These are phyloP conservation scores for Chiloscyllium punctatum DNA, from an alignment of 2,797 vertebrate species.

Conservation along the genomic window DNA sequence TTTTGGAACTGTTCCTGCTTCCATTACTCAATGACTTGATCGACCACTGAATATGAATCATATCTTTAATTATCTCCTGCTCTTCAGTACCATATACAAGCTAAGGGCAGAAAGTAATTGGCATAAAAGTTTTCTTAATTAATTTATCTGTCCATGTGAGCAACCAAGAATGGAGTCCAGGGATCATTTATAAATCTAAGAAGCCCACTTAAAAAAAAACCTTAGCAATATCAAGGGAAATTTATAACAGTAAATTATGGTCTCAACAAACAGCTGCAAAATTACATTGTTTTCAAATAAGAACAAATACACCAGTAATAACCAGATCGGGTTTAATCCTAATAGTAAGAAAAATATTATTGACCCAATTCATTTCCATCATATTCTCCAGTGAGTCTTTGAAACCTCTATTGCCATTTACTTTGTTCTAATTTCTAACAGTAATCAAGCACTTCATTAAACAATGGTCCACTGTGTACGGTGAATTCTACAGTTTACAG, in stretches of 20 bases:
- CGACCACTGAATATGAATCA: conserved; percentile 79
- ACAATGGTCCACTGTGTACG: conserved; percentile 70
- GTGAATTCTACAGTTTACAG: conserved; percentile 66
- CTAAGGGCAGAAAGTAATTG: conserved; percentile 88
- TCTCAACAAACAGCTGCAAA: conserved; percentile 59
- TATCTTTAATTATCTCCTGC: conserved; percentile 84
- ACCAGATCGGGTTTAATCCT: conserved; percentile 49
- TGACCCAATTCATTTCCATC: conserved; percentile 74
- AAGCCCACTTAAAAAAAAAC: conserved; percentile 46
- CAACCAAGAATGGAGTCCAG: conserved; percentile 74
- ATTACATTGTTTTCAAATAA: conserved; percentile 61
- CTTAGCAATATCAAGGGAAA: conserved; percentile 58
- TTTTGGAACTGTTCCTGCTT: conserved; percentile 74
- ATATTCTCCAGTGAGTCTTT: conserved; percentile 72
- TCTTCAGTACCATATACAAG: conserved; percentile 80
- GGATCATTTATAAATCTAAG: conserved; percentile 81
- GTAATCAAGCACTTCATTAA: conserved; percentile 81
- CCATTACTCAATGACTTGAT: conserved; percentile 71
- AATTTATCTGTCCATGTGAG: conserved; percentile 85
- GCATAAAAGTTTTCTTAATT: conserved; percentile 87
- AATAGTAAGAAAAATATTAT: conserved; percentile 65
- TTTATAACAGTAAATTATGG: conserved; percentile 67
- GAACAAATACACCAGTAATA: conserved; percentile 55
- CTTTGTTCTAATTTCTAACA: conserved; percentile 68
- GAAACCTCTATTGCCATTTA: conserved; percentile 69